Base-by-base conservation (phyloP, 2,797 vertebrate genomes). In the Microtus californicus region DNA sequence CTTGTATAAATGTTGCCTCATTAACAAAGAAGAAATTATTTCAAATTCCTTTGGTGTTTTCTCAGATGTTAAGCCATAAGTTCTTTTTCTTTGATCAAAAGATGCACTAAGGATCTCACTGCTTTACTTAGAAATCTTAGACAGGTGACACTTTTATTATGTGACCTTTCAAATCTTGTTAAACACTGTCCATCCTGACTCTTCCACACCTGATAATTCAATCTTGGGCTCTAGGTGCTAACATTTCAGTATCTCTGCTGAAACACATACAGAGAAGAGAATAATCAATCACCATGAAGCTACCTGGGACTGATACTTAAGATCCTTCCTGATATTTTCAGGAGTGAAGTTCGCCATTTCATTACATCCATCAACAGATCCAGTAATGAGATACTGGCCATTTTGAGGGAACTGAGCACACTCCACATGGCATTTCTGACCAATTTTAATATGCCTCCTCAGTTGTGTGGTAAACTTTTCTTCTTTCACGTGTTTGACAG, bases 211-310 rank as follows among this genome's bases (percentile, higher is more conserved):
- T 99, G 96, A 99, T 99, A 98, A 99, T 99, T 83, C 99, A 99
- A 87, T 99, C 99, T 90, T 99, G 99, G 81, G 99, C 99, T 87
- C 99, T 99, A 2, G 99, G 99, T 79, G 99, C 99, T 76, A 99
- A 97, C 97, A 99, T 99, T 98, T 99, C 99, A 48, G 99, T 99
- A 87, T 99, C 99, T 96, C 99, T 99, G 54, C 99, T 99, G 97
- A 99, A 99, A 97, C 99, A 99, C 99, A 99, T 99, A 93, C 99
- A 99, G 51, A 99, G 98, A 88, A 99, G 99, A 14, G 99, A 99
- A 95, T 99, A 99, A 80, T 99, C 99, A 99, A 99, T 99, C 99
- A 99, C 99, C 99, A 99, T 99, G 98, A 99, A 99, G 97, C 99
- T 99, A 96, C 99, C 89, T 99, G 99, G 51, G 99, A 99, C 97